A percentile compares a stretch with the other conserved stretches of the same genome.
Conservation (phyloP, 2,797 vertebrate genomes). For the Knipowitschia caucasica region DNA sequence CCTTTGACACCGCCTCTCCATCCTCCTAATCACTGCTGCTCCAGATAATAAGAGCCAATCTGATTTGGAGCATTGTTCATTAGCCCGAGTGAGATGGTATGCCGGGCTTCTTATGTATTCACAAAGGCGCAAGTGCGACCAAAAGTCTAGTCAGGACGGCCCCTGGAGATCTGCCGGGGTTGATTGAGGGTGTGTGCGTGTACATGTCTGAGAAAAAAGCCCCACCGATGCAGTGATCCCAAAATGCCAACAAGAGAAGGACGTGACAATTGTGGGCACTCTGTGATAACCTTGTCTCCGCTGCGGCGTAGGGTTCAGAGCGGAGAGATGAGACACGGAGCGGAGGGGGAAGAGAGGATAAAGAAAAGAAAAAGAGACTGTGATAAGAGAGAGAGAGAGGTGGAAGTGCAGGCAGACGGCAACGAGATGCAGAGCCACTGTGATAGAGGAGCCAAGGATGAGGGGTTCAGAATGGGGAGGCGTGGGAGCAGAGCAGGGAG, state of each 20-base stretch:
- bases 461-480: conserved; percentile 36
- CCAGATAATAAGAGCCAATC: conserved; percentile 67
- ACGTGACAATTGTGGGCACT: conserved; percentile 37
- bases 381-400: conserved; percentile 37
- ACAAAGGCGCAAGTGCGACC: conserved; percentile 40
- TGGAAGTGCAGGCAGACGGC: conserved; percentile 24
- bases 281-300: conserved; percentile 60
- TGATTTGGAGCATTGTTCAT: conserved; percentile 65
- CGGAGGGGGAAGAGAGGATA: conserved; percentile 24
- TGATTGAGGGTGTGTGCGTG: conserved; percentile 14
- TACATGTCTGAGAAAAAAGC: conserved; percentile 20
- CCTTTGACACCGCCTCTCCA: conserved; percentile 33
- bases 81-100: conserved; percentile 54
- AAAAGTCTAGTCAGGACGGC: conserved; percentile 38
- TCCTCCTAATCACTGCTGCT: conserved; percentile 61
- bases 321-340: conserved; percentile 32
- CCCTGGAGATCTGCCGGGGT: conserved; percentile 24
- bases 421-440: conserved; percentile 16
- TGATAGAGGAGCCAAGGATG: conserved; percentile 41
- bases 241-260: conserved; percentile 39
- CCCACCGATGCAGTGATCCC: conserved; percentile 39
- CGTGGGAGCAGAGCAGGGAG: conserved; percentile 25
- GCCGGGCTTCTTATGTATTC: conserved; percentile 28
- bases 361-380: conserved; percentile 23
- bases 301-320: conserved; percentile 37